phyloP scores from a whole-genome alignment of 2,113 vertebrate species.

The Tenebrosternarchus preto region DNA sequence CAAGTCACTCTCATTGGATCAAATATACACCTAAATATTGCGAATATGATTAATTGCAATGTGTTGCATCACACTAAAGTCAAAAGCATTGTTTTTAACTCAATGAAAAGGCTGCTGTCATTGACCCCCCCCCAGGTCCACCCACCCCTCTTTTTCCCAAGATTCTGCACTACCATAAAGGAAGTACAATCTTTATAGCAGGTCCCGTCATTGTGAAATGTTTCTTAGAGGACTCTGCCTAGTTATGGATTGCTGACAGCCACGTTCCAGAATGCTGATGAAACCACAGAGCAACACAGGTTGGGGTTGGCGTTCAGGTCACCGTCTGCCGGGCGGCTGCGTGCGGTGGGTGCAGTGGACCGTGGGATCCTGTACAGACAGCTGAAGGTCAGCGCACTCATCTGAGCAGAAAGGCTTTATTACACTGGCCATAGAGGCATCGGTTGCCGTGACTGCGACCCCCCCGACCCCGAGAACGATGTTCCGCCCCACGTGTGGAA shows the following conservation, averaged over 20 bases:
- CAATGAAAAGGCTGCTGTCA: neutral
- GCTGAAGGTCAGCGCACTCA: constrained; percentile 23
- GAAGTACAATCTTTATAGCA: constrained; percentile 16
- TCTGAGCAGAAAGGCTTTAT: constrained; percentile 30
- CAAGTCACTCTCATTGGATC: too few species aligned
- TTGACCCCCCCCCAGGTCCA: neutral
- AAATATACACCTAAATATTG: too few species aligned
- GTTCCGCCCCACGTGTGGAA: neutral
- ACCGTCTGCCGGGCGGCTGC: neutral
- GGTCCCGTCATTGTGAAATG: constrained; percentile 14
- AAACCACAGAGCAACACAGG: constrained; percentile 46
- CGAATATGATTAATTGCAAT: neutral
- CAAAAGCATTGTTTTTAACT: neutral
- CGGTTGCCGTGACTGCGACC: neutral
- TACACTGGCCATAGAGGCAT: constrained; percentile 20
- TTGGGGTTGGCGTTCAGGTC: constrained; percentile 24
- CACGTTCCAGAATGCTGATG: constrained; percentile 44
- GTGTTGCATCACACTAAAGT: neutral
- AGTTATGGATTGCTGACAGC: constrained; percentile 29
- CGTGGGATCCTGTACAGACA: constrained; percentile 23
- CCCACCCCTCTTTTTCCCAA: neutral
- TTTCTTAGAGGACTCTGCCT: constrained; percentile 28
- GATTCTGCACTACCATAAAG: neutral
- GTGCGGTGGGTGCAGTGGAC: neutral
- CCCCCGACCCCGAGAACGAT: neutral